Evolutionary conservation across 2,113 vertebrate genomes (phyloP).

Genomic region (Laticauda colubrina): DNA sequence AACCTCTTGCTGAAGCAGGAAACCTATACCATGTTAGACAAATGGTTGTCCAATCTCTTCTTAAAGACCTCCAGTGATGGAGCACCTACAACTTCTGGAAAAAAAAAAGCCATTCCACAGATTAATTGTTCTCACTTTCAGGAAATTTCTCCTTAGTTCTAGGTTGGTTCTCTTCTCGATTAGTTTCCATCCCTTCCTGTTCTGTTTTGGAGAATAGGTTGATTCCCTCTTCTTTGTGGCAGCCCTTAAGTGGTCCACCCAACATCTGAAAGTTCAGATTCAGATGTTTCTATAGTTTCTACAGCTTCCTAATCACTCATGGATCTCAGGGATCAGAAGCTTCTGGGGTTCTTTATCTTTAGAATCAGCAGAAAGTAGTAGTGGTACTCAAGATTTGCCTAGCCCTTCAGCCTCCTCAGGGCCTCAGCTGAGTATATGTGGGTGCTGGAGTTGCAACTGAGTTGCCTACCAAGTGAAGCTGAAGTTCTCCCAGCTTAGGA

Average conservation of each 20-base stretch:
- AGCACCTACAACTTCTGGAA: no score
- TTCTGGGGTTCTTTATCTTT: neutral
- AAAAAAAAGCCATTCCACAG: no score
- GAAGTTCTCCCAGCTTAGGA: neutral
- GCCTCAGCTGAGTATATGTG: neutral
- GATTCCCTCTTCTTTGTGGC: no score
- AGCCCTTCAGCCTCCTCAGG: neutral
- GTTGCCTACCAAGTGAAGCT: neutral
- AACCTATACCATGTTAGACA: no score
- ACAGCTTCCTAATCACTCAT: neutral
- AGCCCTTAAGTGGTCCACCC: neutral
- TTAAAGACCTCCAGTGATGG: no score
- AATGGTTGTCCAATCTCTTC: no score
- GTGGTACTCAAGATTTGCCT: neutral
- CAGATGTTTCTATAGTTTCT: neutral
- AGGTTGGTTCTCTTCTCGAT: no score
- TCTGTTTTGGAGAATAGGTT: no score
- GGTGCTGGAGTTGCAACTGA: neutral
- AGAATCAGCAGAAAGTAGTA: neutral
- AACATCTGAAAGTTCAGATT: neutral
- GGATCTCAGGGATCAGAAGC: neutral
- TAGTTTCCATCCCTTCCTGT: no score
- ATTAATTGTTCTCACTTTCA: no score
- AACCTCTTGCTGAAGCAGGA: no score
- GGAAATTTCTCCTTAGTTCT: no score